phyloP scores from a whole-genome alignment of 2,797 vertebrate genomes.

The Tokudaia muenninki region DNA sequence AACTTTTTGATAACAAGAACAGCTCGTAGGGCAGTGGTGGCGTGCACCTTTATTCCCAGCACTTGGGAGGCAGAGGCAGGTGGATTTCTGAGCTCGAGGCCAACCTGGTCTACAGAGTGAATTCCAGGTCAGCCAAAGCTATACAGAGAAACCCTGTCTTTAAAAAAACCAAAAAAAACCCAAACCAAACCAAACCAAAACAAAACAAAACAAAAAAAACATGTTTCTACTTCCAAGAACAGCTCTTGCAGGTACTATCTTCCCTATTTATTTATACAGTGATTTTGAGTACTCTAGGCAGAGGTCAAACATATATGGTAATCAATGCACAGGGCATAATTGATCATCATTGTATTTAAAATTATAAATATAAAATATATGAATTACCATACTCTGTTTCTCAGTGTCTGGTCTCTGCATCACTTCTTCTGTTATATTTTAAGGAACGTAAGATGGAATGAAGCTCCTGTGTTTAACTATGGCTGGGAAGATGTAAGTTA shows the following conservation, averaged over 20 bases:
- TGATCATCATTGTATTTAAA: background rate
- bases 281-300: background rate
- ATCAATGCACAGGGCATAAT: background rate
- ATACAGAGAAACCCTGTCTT: too few species aligned
- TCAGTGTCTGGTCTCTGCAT: background rate
- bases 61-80: too few species aligned
- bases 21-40: too few species aligned
- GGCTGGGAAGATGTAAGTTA: background rate
- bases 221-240: too few species aligned
- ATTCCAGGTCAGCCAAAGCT: too few species aligned
- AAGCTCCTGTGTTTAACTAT: background rate
- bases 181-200: too few species aligned
- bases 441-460: background rate
- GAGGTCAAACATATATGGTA: background rate
- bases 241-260: background rate
- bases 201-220: too few species aligned
- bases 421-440: conserved; percentile 6
- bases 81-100: too few species aligned
- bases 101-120: too few species aligned
- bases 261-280: background rate
- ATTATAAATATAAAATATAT: background rate
- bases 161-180: too few species aligned
- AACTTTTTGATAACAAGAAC: background rate
- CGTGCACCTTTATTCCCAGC: too few species aligned
- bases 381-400: background rate